A percentile compares a stretch with the other conserved stretches of the same genome.
Conservation (phyloP, 1,140 invertebrate genomes). For the Diplogasteroides magnus region DNA sequence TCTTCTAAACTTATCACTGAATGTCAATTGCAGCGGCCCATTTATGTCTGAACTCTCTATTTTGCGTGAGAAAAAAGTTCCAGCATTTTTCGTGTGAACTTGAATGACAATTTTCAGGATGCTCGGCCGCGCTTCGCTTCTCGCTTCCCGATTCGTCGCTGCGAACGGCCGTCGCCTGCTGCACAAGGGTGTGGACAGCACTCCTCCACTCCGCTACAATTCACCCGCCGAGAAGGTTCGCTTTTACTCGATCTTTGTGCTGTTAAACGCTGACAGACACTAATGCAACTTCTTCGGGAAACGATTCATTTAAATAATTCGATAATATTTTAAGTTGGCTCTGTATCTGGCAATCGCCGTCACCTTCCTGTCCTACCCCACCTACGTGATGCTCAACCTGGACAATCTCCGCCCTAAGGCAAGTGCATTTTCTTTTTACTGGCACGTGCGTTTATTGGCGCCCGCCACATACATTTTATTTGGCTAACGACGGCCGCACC, state of each 20-base stretch:
- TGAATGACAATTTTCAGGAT: conserved; percentile 3
- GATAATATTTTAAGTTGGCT: conserved; percentile 27
- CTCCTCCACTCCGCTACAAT: conserved; percentile 30
- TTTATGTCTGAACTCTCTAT: not conserved
- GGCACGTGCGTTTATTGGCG: too few species aligned
- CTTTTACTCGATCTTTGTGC: too few species aligned
- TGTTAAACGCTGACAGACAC: too few species aligned
- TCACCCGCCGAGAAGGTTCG: conserved; percentile 24
- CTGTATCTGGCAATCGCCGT: conserved; percentile 34
- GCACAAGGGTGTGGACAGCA: conserved; percentile 33
- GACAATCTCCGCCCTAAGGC: conserved; percentile 37
- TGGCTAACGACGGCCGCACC: too few species aligned
- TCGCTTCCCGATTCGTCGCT: conserved; percentile 18
- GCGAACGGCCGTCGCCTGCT: conserved; percentile 24
- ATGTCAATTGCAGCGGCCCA: not conserved
- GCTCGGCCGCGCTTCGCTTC: conserved; percentile 20
- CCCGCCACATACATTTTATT: not conserved
- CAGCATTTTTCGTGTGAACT: too few species aligned
- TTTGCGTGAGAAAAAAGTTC: too few species aligned
- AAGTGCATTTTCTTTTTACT: not conserved
- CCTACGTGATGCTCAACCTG: conserved; percentile 40
- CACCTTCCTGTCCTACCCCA: conserved; percentile 36
- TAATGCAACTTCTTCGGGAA: not conserved
- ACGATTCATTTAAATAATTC: not conserved
- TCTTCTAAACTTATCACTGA: not conserved